phyloP scores from a whole-genome alignment of 35 echinoderm and acorn worm genomes.

The Hemicentrotus pulcherrimus region DNA sequence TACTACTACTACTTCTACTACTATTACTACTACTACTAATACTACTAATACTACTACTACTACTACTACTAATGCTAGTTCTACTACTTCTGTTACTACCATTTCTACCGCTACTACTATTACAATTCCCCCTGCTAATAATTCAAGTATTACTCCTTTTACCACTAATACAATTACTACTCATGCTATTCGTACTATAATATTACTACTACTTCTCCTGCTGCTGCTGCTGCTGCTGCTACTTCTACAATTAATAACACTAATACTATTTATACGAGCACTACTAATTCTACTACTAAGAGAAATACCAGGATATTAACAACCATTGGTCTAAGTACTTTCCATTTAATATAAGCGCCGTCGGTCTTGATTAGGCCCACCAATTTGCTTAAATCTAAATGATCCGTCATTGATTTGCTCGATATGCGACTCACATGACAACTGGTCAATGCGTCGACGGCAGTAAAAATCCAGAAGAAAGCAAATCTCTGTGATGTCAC shows the following conservation, averaged over 20 bases:
- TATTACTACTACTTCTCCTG: background rate
- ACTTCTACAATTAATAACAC: background rate
- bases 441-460: background rate
- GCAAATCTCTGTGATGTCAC: background rate
- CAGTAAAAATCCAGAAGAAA: background rate
- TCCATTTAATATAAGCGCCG: background rate
- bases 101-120: background rate
- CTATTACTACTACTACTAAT: slow-evolving; percentile 32
- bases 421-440: background rate
- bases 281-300: background rate
- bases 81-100: background rate
- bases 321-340: background rate
- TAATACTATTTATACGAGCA: background rate
- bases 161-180: background rate
- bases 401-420: background rate
- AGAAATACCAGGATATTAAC: background rate
- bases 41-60: background rate
- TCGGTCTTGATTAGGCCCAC: background rate
- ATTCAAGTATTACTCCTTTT: background rate
- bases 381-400: background rate
- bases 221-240: background rate
- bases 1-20: slow-evolving; percentile 7
- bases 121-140: background rate
- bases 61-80: background rate
- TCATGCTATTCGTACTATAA: background rate